Base-by-base conservation (phyloP, 2,888 invertebrate genomes). In the Caradrina kadenii region DNA sequence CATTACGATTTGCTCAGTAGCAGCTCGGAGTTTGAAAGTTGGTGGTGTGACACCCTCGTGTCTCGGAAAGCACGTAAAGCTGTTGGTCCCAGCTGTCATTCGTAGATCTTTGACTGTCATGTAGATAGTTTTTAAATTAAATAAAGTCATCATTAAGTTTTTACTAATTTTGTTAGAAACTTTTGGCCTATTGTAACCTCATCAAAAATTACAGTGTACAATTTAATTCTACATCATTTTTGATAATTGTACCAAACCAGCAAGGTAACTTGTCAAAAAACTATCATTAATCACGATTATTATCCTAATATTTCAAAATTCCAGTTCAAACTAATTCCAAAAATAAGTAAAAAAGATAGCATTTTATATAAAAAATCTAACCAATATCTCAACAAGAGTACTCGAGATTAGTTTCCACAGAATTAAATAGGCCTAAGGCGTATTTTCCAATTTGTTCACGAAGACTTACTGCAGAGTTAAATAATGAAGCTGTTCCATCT, bases 381-480 rank as follows among this genome's bases (percentile, higher is more conserved):
- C 53, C 61, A 50, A 72, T 75, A 53, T 64, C 64, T 54, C 22
- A 17, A 17, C 45, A 45, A 45, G 45, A 45, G 17, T 31, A 58
- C 53, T 26, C 63, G 52, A 65, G 63, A 76, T 76, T 66, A 79
- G 61, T 70, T 83, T 71, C 48, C 39, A 65, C 67, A 54, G 53
- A 79, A 83, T 83, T 81, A 73, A 81, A 82, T 73, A 6, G 31
- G 67, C 82, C 69, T 42, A 63, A 7, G 73, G 82, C 76, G 52
- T 68, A 81, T 71, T 82, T 81, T 82, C 69, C 84, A 82, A 83
- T 82, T 79, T 76, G 70, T 65, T 71, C 56, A 45, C 21, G 53
- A 55, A 63, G 58, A 52, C 60, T 69, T 45, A 63, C 73, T 59
- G 64, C 65, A 74, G 60, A 62, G 62, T 68, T 80, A 69, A 72